These are phyloP conservation scores for Lycaon pictus DNA, from an alignment of 2,113 vertebrate genomes.

Conservation along the genomic window DNA sequence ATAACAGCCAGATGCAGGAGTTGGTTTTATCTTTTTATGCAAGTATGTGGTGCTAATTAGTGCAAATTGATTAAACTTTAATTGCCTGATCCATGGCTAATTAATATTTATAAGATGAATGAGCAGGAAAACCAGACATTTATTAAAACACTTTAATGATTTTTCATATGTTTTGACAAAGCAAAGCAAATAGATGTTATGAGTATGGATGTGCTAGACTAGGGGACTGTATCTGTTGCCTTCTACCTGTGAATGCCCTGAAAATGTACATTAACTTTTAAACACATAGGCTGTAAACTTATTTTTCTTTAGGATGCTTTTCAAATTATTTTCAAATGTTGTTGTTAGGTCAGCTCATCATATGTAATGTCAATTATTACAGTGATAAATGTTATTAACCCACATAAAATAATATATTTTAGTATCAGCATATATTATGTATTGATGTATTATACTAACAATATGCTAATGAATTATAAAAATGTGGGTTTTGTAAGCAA, in stretches of 20 bases:
- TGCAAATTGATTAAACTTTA: slow-evolving; percentile 94
- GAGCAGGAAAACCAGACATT: slow-evolving; percentile 92
- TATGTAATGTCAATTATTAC: not conserved
- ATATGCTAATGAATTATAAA: not conserved
- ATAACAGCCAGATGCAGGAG: slow-evolving; percentile 92
- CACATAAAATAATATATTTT: not conserved
- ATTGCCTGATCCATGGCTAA: slow-evolving; percentile 93
- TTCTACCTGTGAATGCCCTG: slow-evolving; percentile 73
- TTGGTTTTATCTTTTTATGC: slow-evolving; percentile 93
- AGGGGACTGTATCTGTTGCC: slow-evolving; percentile 82
- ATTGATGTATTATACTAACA: not conserved
- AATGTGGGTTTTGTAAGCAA: not conserved
- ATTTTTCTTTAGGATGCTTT: slow-evolving; percentile 53
- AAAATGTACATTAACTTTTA: slow-evolving; percentile 80
- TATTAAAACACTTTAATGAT: slow-evolving; percentile 94
- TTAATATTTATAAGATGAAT: slow-evolving; percentile 94
- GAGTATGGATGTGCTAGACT: slow-evolving; percentile 89
- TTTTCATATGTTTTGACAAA: slow-evolving; percentile 93
- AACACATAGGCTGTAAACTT: slow-evolving; percentile 62
- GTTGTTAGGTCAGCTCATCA: not conserved
- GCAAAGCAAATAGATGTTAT: slow-evolving; percentile 90
- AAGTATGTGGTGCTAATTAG: slow-evolving; percentile 93
- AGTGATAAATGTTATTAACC: not conserved
- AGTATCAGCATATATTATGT: not conserved
- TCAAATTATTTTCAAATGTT: slow-evolving; percentile 54